phyloP scores from a whole-genome alignment of 2,888 invertebrate species.

The Dicranocentrus wangi region DNA sequence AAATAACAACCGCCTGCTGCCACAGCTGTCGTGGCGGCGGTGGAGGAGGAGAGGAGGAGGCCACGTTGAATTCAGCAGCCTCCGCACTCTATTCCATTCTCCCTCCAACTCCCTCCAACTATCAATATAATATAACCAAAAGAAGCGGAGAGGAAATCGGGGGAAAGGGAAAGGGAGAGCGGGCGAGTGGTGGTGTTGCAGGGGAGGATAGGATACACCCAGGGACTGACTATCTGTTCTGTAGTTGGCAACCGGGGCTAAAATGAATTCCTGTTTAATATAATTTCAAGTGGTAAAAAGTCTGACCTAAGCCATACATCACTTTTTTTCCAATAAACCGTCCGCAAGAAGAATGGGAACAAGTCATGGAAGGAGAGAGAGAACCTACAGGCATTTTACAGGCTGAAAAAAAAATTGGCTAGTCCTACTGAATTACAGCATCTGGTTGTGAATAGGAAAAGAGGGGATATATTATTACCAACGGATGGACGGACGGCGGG shows the following conservation, averaged over 20 bases:
- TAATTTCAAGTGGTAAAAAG: conserved; percentile 64
- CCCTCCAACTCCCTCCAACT: no score
- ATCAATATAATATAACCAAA: background rate
- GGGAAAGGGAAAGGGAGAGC: background rate
- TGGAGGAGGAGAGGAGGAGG: no score
- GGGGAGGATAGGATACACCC: no score
- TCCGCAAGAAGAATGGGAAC: conserved; percentile 57
- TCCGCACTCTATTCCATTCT: background rate
- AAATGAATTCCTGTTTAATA: conserved; percentile 60
- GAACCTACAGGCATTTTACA: conserved; percentile 44
- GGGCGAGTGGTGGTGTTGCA: background rate
- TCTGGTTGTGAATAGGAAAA: conserved; percentile 49
- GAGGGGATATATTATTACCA: conserved; percentile 2
- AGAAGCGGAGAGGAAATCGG: background rate
- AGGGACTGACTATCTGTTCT: no score
- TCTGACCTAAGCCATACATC: conserved; percentile 65
- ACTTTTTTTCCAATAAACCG: conserved; percentile 64
- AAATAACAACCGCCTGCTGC: conserved; percentile 55
- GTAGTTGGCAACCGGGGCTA: conserved; percentile 45
- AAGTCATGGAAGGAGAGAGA: conserved; percentile 54
- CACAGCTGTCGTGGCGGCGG: conserved; percentile 57
- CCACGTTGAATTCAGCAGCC: conserved; percentile 30
- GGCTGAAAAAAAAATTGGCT: conserved; percentile 49
- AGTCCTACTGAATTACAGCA: conserved; percentile 43
- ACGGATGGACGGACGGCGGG: conserved; percentile 9